Conservation (phyloP, 2,113 vertebrate species). For the Mobula birostris region DNA sequence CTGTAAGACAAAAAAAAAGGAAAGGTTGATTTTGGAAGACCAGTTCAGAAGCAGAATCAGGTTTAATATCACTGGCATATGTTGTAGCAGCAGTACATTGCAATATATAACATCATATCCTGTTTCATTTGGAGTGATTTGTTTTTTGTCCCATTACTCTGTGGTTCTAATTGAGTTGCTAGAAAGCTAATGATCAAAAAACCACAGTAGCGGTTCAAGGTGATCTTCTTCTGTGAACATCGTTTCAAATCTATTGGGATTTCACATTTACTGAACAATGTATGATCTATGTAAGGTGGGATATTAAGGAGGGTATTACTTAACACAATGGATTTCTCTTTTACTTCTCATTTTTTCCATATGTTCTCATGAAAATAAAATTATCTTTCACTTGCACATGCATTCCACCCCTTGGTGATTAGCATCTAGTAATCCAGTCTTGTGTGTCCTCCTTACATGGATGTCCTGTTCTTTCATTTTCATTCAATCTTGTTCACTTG, state of each 20-base stretch:
- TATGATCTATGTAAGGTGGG: not conserved
- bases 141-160: not conserved
- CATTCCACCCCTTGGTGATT: not conserved
- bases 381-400: not conserved
- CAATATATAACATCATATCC: not conserved
- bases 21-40: not conserved
- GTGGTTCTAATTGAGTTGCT: not conserved
- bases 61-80: no score
- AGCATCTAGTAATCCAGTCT: not conserved
- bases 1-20: conserved; percentile 4
- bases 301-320: not conserved
- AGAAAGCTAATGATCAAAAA: no score
- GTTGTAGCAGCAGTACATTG: no score
- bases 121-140: not conserved
- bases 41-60: not conserved
- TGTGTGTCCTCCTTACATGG: not conserved
- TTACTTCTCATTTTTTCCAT: not conserved
- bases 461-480: not conserved
- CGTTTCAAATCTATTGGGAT: not conserved
- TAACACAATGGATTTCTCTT: not conserved
- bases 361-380: not conserved
- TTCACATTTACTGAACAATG: not conserved
- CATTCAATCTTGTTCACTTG: not conserved
- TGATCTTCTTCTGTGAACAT: not conserved
- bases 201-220: not conserved